phyloP scores from a whole-genome alignment of 2,797 vertebrate species.

The Hydrocynus forskahlii region DNA sequence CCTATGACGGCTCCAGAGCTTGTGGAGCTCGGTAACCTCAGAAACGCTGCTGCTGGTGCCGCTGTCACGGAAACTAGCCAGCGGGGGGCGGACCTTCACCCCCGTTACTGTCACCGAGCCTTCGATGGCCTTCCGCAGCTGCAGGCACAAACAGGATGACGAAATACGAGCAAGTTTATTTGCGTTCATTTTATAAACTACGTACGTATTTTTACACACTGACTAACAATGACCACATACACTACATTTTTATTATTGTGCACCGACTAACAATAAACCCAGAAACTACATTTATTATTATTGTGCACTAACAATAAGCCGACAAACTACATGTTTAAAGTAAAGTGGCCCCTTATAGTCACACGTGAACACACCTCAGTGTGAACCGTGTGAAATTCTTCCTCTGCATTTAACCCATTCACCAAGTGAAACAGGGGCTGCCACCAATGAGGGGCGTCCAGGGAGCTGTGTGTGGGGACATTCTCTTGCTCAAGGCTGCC shows the following conservation, averaged over 20 bases:
- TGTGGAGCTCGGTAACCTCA: slow-evolving; percentile 92
- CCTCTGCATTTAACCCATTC: too few relatives aligned
- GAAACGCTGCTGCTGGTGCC: slow-evolving; percentile 87
- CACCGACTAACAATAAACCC: background rate
- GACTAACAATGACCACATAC: background rate
- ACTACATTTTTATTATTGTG: background rate
- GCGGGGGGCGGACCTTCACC: slow-evolving; percentile 92
- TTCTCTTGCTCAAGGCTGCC: too few relatives aligned
- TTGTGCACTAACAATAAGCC: background rate
- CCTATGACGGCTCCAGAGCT: slow-evolving; percentile 92
- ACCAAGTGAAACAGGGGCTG: too few relatives aligned
- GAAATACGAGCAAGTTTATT: background rate
- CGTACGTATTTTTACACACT: background rate
- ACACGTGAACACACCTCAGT: too few relatives aligned
- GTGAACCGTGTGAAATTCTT: too few relatives aligned
- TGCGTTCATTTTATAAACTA: background rate
- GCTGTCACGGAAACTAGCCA: slow-evolving; percentile 97
- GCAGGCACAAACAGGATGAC: slow-evolving; percentile 7
- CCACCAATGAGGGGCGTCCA: too few relatives aligned
- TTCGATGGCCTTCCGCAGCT: slow-evolving; percentile 97
- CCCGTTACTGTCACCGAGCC: slow-evolving; percentile 94
- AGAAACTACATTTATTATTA: background rate
- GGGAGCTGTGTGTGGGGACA: too few relatives aligned
- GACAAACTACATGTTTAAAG: too few relatives aligned
- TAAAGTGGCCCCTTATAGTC: too few relatives aligned